These are phyloP conservation scores for Ennomos erosarius DNA, from an alignment of 2,888 invertebrate genomes.

Conservation along the genomic window DNA sequence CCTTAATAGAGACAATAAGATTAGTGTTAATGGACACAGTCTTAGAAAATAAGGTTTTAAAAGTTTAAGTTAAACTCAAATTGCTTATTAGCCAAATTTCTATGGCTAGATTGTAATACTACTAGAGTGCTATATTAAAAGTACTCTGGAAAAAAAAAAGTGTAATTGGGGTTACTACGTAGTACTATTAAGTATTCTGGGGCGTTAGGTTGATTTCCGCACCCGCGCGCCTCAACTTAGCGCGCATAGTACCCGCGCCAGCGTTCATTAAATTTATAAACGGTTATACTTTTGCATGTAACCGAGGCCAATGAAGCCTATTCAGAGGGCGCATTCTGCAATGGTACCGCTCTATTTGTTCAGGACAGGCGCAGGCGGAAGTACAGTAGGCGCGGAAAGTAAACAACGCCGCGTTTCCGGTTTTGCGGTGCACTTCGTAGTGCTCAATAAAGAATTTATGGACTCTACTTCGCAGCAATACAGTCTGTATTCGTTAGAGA, in stretches of 20 bases:
- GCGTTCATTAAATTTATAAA: conserved; percentile 68
- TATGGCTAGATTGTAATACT: too few species aligned
- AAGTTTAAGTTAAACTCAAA: too few species aligned
- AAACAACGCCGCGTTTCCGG: conserved; percentile 68
- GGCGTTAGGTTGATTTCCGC: conserved; percentile 23
- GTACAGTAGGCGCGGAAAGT: conserved; percentile 71
- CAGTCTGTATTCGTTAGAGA: conserved; percentile 29
- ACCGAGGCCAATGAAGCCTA: conserved; percentile 61
- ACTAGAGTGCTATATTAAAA: too few species aligned
- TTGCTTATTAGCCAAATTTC: too few species aligned
- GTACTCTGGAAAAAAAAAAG: too few species aligned
- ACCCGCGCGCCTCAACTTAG: conserved; percentile 10
- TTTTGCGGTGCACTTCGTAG: conserved; percentile 49
- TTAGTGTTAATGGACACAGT: too few species aligned
- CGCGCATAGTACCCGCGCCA: conserved; percentile 38
- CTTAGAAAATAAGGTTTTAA: too few species aligned
- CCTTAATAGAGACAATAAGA: too few species aligned
- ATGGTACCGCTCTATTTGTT: conserved; percentile 71
- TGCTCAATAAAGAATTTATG: conserved; percentile 52
- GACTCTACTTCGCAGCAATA: conserved; percentile 38
- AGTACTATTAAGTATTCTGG: too few species aligned
- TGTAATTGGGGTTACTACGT: background rate
- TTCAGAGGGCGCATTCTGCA: conserved; percentile 53
- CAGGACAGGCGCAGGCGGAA: conserved; percentile 69
- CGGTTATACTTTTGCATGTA: conserved; percentile 54